These are phyloP conservation scores for Chrysogorgia sp. DNA, from an alignment of 92 coral and sea anemone species.

Conservation along the genomic window DNA sequence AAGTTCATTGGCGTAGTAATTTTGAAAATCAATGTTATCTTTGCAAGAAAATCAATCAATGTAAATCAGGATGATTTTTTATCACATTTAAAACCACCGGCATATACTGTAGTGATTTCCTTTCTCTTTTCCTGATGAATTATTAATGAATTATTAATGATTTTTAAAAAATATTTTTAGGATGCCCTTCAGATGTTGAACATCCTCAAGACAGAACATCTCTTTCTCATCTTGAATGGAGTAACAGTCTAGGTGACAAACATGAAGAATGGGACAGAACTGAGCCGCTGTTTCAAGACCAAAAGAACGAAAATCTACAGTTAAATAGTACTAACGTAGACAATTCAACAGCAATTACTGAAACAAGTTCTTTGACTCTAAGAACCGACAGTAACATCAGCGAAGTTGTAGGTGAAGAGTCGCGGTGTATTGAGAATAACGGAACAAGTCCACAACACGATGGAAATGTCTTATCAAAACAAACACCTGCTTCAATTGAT, in stretches of 20 bases:
- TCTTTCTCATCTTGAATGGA: constrained; percentile 20
- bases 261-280: neutral
- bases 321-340: no score
- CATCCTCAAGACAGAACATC: constrained; percentile 1
- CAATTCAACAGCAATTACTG: neutral
- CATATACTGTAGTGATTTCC: no score
- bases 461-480: neutral
- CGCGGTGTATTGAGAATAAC: neutral
- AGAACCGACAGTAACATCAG: neutral
- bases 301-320: neutral
- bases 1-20: no score
- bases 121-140: no score
- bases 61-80: no score
- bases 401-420: neutral
- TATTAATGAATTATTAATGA: no score
- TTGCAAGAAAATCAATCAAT: no score
- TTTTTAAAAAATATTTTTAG: neutral
- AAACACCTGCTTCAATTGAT: neutral
- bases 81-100: no score
- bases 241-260: constrained; percentile 1
- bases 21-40: no score
- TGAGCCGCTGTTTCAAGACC: neutral
- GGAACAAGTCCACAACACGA: neutral
- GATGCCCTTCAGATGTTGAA: neutral
- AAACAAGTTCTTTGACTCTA: neutral